Conservation (phyloP, 1,140 invertebrate genomes). For the Samia ricini region DNA sequence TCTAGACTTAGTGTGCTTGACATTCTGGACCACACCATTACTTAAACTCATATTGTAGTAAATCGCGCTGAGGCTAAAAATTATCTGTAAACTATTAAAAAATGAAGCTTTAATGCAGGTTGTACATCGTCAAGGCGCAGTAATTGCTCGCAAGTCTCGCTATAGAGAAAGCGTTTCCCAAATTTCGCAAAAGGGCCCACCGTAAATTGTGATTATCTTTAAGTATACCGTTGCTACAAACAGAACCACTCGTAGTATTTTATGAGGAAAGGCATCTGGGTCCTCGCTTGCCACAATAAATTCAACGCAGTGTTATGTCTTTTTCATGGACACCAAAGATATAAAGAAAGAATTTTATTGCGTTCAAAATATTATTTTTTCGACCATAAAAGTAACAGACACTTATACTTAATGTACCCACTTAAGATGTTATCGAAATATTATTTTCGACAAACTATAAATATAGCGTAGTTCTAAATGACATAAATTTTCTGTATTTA, state of each 20-base stretch:
- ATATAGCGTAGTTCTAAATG: not conserved
- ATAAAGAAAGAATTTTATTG: conserved; percentile 59
- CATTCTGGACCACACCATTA: too few species aligned
- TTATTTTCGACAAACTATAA: not conserved
- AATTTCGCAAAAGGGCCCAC: conserved; percentile 52
- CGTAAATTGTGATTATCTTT: conserved; percentile 70
- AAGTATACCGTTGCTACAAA: conserved; percentile 59
- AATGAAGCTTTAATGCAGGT: conserved; percentile 19
- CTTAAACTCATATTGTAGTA: too few species aligned
- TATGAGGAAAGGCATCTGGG: conserved; percentile 72
- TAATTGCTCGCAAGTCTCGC: conserved; percentile 53
- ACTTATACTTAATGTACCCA: conserved; percentile 26
- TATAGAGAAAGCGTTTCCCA: conserved; percentile 48
- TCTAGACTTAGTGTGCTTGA: too few species aligned
- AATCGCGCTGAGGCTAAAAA: too few species aligned
- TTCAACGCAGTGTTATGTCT: conserved; percentile 64
- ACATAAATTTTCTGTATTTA: too few species aligned
- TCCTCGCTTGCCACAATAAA: conserved; percentile 61
- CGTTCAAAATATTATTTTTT: conserved; percentile 50
- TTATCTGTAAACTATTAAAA: conserved; percentile 32
- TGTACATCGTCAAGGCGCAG: conserved; percentile 48
- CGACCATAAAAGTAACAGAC: conserved; percentile 31
- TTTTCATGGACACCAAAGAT: conserved; percentile 45
- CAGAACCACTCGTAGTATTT: conserved; percentile 67
- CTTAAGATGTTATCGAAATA: conserved; percentile 20